Percentiles rank a stretch among this genome's conserved stretches.
Evolutionary conservation across 2,113 vertebrate genomes (phyloP).

Genomic region (Gila orcuttii): DNA sequence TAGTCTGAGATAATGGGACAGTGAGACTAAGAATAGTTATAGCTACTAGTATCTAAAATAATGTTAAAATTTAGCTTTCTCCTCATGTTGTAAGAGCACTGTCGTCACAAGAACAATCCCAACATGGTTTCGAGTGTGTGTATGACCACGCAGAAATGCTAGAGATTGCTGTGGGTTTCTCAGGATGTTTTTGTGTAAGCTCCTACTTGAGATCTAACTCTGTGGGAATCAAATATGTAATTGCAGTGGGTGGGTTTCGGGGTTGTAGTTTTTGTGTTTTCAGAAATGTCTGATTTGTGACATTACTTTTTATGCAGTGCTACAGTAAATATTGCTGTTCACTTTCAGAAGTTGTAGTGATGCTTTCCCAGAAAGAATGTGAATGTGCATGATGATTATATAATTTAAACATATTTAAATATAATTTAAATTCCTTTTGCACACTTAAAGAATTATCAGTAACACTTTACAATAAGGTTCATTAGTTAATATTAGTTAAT

Average conservation of each 20-base stretch:
- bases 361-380: not conserved
- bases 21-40: too few relatives aligned
- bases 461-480: too few relatives aligned
- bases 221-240: not conserved
- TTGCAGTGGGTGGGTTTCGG: not conserved
- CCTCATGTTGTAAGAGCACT: not conserved
- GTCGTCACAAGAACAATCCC: not conserved
- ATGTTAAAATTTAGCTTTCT: not conserved
- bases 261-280: not conserved
- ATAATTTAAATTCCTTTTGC: not conserved
- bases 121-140: constrained; percentile 1
- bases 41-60: too few relatives aligned
- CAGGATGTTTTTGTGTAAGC: not conserved
- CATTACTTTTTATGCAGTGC: not conserved
- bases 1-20: too few relatives aligned
- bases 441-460: not conserved
- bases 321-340: not conserved
- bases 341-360: not conserved
- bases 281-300: too few relatives aligned
- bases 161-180: not conserved
- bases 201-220: not conserved
- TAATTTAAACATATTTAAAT: not conserved
- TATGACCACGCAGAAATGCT: not conserved
- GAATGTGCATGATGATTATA: not conserved
- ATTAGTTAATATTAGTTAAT: too few relatives aligned